Evolutionary conservation across 1,140 invertebrate species (phyloP), one percentile per base, ranked within the genome.

Genomic region (Achroia grisella): DNA sequence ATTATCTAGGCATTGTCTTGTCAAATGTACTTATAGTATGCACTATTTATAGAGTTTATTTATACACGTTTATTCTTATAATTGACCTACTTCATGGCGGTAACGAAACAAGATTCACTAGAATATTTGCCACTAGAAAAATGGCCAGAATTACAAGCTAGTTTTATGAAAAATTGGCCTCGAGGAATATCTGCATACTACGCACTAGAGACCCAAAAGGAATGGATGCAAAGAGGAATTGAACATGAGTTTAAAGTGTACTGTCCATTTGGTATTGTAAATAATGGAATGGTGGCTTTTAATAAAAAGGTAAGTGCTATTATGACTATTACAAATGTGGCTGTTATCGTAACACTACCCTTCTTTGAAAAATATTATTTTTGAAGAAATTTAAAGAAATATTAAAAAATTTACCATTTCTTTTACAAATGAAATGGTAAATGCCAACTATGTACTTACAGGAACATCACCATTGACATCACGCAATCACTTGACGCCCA

Each of bases 231-330:
- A 27, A 6, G 14, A 6, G 51, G 51, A 13, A 23, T 44, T 11
- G 41, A 34, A 8, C 47, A 54, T 23, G 52, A 45, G 1, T 54
- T 54, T 23, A 39, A 48, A 29, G 52, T 54, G 10, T 54, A 48
- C 32, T 44, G 52, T 12, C 52, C 52, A 8, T 48, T 14, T 12
- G 52, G 52, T 8, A 30, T 34, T 11, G 2, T 17, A 0, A 10
- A 1, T 0, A 48, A 37, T 27, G 52, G 52, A 17, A 54, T 54
- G 40, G 52, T 54, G 0, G 44, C 40, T 0, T 28, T 48, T 1
- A 44, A 54, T 29, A 37, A 30, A 31, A 54, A 54, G 29, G 52
- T 54, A 42, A 48, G 37, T 31, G n/a, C 10, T 29, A 30, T 3
- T 3, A 8, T 8, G 5, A 11, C 6, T 4, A 11, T 34, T 12